These are phyloP conservation scores for Mus spretus DNA, from an alignment of 2,797 vertebrate genomes.

Conservation along the genomic window DNA sequence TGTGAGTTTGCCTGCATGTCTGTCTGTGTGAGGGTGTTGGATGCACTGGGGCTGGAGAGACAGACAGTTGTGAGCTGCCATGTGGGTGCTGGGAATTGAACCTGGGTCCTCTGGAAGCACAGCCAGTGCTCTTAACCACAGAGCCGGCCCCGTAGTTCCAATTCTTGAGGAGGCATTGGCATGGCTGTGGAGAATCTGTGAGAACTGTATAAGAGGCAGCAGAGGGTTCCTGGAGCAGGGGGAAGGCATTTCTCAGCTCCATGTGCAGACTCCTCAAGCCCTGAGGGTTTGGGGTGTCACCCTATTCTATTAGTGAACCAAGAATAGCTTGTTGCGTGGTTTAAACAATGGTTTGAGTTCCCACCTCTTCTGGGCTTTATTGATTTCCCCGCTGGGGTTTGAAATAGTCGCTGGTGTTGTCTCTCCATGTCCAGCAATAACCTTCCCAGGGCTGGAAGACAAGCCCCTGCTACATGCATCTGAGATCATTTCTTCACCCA, in stretches of 20 bases:
- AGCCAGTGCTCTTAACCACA: too few species aligned
- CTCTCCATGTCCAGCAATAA: background rate
- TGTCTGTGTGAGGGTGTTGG: too few species aligned
- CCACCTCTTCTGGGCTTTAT: background rate
- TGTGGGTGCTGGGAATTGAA: too few species aligned
- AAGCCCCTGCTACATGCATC: background rate
- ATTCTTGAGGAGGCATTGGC: background rate
- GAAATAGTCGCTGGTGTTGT: background rate
- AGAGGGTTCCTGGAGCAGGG: background rate
- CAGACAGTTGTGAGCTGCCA: too few species aligned
- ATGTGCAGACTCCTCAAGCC: background rate
- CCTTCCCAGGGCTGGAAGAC: background rate
- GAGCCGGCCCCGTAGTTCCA: background rate
- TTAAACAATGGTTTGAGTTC: background rate
- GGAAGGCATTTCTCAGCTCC: background rate
- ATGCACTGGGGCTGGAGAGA: too few species aligned
- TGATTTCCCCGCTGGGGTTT: background rate
- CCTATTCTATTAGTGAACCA: background rate
- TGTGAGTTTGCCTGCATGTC: too few species aligned
- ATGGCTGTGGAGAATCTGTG: background rate
- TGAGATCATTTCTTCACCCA: background rate
- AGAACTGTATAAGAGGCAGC: background rate
- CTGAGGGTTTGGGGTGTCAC: background rate
- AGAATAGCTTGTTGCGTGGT: background rate
- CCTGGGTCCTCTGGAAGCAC: too few species aligned